These are phyloP conservation scores for Ophion ellenae DNA, from an alignment of 2,888 invertebrate species.

Conservation along the genomic window DNA sequence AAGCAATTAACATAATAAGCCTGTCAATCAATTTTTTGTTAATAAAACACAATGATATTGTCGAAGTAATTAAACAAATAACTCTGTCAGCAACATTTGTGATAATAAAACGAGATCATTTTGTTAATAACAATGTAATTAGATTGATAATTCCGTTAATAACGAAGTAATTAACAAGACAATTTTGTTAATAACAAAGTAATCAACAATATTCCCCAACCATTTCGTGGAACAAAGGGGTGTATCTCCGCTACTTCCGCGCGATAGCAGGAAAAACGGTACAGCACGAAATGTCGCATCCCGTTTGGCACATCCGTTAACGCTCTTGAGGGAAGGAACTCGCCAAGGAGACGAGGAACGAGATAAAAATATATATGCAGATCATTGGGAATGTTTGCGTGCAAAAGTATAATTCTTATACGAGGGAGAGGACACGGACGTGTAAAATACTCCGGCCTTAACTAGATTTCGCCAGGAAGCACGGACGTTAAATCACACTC, in stretches of 20 bases:
- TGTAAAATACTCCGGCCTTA: conserved; percentile 68
- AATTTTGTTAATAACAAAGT: neutral
- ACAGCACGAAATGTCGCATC: conserved; percentile 63
- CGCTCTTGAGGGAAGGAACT: conserved; percentile 66
- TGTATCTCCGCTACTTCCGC: neutral
- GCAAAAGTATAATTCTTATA: conserved; percentile 20
- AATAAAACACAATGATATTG: no score
- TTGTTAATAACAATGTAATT: no score
- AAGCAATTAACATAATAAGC: neutral
- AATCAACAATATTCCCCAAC: neutral
- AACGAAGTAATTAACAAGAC: no score
- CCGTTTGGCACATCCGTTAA: conserved; percentile 74
- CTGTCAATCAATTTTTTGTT: no score
- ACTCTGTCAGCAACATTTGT: no score
- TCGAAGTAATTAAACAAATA: no score
- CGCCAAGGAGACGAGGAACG: conserved; percentile 69
- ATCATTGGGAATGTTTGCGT: conserved; percentile 69
- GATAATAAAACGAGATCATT: no score
- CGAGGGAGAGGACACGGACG: conserved; percentile 7
- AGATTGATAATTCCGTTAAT: no score
- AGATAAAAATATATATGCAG: conserved; percentile 77
- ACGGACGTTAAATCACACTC: conserved; percentile 76
- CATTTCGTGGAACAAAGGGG: neutral
- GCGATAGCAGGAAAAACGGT: conserved; percentile 1
- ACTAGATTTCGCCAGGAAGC: conserved; percentile 79